These are phyloP conservation scores for Anhinga anhinga DNA, from an alignment of 2,113 vertebrate species.

Conservation along the genomic window DNA sequence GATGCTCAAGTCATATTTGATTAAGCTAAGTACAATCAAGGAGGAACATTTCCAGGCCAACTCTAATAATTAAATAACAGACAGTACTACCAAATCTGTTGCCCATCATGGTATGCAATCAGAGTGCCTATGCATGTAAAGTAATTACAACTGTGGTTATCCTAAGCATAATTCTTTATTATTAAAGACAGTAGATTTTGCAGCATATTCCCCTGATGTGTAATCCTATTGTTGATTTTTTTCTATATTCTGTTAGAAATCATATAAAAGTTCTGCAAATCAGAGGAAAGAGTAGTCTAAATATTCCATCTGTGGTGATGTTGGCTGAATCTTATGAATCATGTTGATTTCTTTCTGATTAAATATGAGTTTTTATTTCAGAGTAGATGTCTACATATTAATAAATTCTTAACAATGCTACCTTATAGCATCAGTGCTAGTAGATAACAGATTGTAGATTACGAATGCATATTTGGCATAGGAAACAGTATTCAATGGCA, in stretches of 20 bases:
- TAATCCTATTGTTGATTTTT: neutral
- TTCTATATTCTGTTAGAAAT: neutral
- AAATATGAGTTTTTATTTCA: neutral
- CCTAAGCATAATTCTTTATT: neutral
- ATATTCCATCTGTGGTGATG: neutral
- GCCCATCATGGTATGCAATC: slow-evolving; percentile 22
- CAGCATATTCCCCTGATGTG: neutral
- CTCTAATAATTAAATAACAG: slow-evolving; percentile 2
- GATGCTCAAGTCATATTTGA: slow-evolving; percentile 35
- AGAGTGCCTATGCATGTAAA: neutral
- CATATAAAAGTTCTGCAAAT: neutral
- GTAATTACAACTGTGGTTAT: neutral
- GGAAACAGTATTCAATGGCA: slow-evolving; percentile 64
- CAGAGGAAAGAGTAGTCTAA: neutral
- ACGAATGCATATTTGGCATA: slow-evolving; percentile 62
- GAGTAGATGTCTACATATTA: slow-evolving; percentile 4
- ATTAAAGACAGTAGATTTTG: neutral
- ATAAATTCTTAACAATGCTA: slow-evolving; percentile 26
- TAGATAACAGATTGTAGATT: slow-evolving; percentile 54
- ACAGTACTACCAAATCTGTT: slow-evolving; percentile 43
- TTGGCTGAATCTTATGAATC: neutral
- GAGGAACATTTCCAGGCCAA: slow-evolving; percentile 31
- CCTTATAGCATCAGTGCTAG: slow-evolving; percentile 21
- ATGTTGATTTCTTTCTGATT: neutral
- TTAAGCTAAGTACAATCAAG: slow-evolving; percentile 44